Base-by-base conservation (phyloP, 2,888 invertebrate species). In the Cactoblastis cactorum region DNA sequence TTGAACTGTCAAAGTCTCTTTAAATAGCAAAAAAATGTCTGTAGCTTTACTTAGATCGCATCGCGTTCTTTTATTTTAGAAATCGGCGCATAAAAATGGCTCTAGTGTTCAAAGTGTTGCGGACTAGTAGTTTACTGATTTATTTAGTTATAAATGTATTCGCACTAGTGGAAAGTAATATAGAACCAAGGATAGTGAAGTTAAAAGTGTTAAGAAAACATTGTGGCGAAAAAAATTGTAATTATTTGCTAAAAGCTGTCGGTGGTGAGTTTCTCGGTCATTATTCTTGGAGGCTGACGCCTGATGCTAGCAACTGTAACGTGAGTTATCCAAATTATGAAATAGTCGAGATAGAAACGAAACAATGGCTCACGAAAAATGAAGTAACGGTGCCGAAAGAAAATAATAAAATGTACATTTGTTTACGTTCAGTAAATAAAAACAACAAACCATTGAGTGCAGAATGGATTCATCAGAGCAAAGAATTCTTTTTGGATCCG, bases 401-500 rank as follows among this genome's bases (percentile, higher is more conserved):
- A 3, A 58, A 68, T 32, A 74, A 62, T 8, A 84, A 71, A 73
- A 71, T 82, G 60, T 86, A 68, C 63, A 85, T 82, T 67, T 90
- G 81, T 73, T 68, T 77, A 55, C 78, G 63, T 54, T 63, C 78
- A 56, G 74, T 59, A 53, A 68, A 61, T 41, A 63, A 58, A 58
- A 74, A 68, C 53, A 77, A 67, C 55, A 65, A 56, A 45, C 78
- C 80, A 2, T 77, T 80, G 38, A 71, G 71, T 49, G 80, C 80
- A 5, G 70, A 68, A 53, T 92, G 91, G 91, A 71, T 83, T 55
- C 91, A 92, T 66, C 91, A 91, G 68, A 92, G 92, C 33, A 65
- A 65, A 32, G 69, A 82, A 38, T 59, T 90, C 65, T 83, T 66
- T 66, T 67, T 91, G 59, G 77, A 85, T 33, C 79, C 78, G 2